phyloP scores from a whole-genome alignment of 2,113 vertebrate species.

The Herpetotheres cachinnans region DNA sequence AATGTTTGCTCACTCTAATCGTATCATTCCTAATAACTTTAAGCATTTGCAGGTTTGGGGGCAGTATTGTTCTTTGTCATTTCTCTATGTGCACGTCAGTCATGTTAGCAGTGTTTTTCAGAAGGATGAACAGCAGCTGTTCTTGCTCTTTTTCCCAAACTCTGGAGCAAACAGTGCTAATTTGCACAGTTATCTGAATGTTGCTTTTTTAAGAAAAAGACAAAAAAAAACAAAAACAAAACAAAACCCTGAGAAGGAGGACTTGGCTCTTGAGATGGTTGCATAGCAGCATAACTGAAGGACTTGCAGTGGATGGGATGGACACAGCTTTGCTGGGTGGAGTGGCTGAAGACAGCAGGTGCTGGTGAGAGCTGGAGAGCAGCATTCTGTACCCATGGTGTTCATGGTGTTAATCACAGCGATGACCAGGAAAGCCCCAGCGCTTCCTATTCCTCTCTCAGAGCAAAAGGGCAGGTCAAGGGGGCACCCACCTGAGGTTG shows the following conservation, averaged over 20 bases:
- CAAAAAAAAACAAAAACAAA: no score
- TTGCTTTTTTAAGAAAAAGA: not conserved
- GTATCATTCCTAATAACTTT: not conserved
- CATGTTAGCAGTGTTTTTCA: not conserved
- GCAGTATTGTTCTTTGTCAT: rapidly evolving
- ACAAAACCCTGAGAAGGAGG: not conserved
- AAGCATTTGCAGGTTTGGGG: not conserved
- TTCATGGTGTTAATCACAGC: not conserved
- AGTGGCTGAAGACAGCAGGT: not conserved
- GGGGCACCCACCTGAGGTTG: not conserved
- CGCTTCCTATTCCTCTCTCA: not conserved
- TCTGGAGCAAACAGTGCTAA: not conserved
- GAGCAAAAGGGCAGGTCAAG: not conserved
- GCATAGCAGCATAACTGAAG: not conserved
- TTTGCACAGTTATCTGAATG: not conserved
- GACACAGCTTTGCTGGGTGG: not conserved
- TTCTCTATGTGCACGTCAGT: not conserved
- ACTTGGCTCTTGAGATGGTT: not conserved
- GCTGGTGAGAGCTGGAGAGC: not conserved
- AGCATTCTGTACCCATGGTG: not conserved
- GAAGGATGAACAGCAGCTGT: not conserved
- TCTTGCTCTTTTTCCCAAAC: not conserved
- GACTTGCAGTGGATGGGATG: not conserved
- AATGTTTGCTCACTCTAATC: not conserved
- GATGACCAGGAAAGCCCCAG: not conserved